phyloP scores from a whole-genome alignment of 2,888 invertebrate genomes.

The Mantis religiosa region DNA sequence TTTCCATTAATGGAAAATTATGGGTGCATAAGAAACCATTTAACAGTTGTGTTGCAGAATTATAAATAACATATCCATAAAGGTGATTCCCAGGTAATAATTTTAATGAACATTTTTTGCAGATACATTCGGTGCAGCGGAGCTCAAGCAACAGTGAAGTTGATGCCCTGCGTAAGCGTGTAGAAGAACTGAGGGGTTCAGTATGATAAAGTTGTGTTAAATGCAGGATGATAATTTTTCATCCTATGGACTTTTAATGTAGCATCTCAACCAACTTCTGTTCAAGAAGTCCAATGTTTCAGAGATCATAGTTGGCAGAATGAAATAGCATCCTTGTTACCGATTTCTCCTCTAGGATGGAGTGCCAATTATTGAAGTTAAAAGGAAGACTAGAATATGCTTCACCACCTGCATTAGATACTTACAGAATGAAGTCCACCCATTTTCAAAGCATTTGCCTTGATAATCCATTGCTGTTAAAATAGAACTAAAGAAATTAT shows the following conservation, averaged over 20 bases:
- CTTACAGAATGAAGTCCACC: neutral
- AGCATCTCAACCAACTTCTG: neutral
- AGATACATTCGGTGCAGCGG: neutral
- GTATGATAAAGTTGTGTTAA: conserved; percentile 3
- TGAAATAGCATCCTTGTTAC: neutral
- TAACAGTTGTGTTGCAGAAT: too few relatives aligned
- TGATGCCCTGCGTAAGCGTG: conserved; percentile 15
- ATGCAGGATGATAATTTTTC: neutral
- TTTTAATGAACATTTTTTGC: neutral
- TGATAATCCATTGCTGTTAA: neutral
- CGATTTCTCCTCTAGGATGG: neutral
- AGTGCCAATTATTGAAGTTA: neutral
- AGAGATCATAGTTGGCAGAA: neutral
- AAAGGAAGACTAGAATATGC: neutral
- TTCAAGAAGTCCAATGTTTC: neutral
- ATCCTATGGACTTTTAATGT: neutral
- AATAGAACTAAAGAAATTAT: neutral
- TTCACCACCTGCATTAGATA: neutral
- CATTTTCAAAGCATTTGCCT: neutral
- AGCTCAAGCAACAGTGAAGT: conserved; percentile 11
- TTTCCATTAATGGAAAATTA: too few relatives aligned
- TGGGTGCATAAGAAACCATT: too few relatives aligned
- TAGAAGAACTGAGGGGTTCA: conserved; percentile 16
- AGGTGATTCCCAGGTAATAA: too few relatives aligned
- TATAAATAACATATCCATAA: too few relatives aligned